Base-by-base conservation (phyloP, 2,797 vertebrate species). In the Eurystomus glaucurus region DNA sequence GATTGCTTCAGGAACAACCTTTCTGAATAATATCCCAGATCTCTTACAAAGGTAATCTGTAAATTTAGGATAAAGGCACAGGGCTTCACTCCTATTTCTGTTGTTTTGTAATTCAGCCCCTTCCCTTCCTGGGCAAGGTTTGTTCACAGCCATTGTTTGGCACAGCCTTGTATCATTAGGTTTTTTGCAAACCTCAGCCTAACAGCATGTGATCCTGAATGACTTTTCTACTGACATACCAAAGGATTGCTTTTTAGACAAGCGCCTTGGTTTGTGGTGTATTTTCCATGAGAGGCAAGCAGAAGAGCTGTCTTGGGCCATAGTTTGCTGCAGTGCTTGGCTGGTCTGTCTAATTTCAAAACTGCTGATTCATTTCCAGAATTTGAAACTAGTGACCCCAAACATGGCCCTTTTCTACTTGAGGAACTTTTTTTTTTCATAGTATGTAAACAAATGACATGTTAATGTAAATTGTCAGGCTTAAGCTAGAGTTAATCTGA, bases 311-410 rank as follows among this genome's bases (percentile, higher is more conserved):
- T 94, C 86, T 33, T 9, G 6, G 31, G 48, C 60, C 39, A 6
- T 14, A 9, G 92, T 85, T 87, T 89, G 46, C 77, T 95, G 58
- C 29, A 74, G 7, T 75, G 70, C 45, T 93, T 85, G 14, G 37
- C 65, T 92, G 79, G n/a, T 82, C 55, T 80, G 87, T 74, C 88
- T 74, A n/a, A 85, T 84, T 92, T 96, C 79, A 39, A 93, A 97
- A 95, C 25, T 97, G 97, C 97, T 95, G 96, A 98, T 81, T 98
- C 96, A 97, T 72, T 97, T 94, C 93, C 70, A 75, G 52, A 46
- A 35, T 95, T 96, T 85, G 74, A 97, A 88, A 71, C 31, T 86
- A 96, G 77, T 89, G 89, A 88, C 83, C 90, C 51, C 43, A 94
- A 92, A 93, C 31, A 78, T 1, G 5, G n/a, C 86, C 79, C 15